phyloP scores from a whole-genome alignment of 2,888 invertebrate species.

The Hermaeophaga mercurialis region DNA sequence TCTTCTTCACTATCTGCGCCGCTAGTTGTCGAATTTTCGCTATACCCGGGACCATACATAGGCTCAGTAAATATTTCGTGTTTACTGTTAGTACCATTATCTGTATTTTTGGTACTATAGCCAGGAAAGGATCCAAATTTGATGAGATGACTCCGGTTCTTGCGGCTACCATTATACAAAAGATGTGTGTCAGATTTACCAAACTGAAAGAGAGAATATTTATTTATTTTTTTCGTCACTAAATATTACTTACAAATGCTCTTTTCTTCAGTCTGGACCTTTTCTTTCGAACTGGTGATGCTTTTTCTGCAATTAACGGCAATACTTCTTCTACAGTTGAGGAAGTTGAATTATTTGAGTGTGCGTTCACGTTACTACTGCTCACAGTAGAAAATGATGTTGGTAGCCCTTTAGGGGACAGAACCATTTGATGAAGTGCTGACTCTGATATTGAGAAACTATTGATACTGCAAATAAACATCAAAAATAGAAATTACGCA shows the following conservation, averaged over 20 bases:
- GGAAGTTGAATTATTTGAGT: constrained; percentile 59
- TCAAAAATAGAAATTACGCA: no score
- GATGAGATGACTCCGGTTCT: constrained; percentile 57
- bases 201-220: constrained; percentile 38
- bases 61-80: constrained; percentile 66
- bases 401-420: constrained; percentile 53
- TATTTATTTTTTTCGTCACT: background rate
- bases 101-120: constrained; percentile 59
- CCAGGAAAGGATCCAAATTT: constrained; percentile 80
- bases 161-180: constrained; percentile 35
- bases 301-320: constrained; percentile 58
- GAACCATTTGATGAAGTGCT: constrained; percentile 74
- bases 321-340: constrained; percentile 62
- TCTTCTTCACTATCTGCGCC: constrained; percentile 74
- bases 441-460: constrained; percentile 86
- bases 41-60: constrained; percentile 50
- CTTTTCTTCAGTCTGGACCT: constrained; percentile 50
- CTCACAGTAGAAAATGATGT: constrained; percentile 39
- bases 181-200: constrained; percentile 46
- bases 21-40: constrained; percentile 67
- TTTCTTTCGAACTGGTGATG: constrained; percentile 51
- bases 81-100: constrained; percentile 59
- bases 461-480: constrained; percentile 42
- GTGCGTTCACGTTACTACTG: constrained; percentile 48
- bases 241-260: constrained; percentile 37